A percentile compares a stretch with the other conserved stretches of the same genome.
phyloP scores from a whole-genome alignment of 2,888 invertebrate species.

The Limenitis camilla region DNA sequence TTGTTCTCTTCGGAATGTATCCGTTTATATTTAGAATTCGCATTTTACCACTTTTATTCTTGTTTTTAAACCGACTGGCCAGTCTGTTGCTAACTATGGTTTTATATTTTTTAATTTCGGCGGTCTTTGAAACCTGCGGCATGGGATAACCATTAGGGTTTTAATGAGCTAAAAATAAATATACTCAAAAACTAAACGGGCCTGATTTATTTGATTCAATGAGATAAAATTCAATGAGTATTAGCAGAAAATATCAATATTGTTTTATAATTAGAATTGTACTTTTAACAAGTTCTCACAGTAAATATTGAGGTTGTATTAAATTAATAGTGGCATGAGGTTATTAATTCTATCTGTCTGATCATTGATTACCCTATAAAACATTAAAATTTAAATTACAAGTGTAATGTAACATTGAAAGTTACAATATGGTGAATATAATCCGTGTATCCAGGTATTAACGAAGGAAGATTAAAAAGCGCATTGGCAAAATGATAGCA shows the following conservation, averaged over 20 bases:
- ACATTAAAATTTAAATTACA: slow-evolving; percentile 11
- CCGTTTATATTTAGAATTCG: slow-evolving; percentile 41
- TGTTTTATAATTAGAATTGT: not conserved
- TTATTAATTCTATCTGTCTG: slow-evolving; percentile 25
- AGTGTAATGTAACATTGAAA: slow-evolving; percentile 1
- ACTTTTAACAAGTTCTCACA: slow-evolving; percentile 9
- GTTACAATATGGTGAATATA: slow-evolving; percentile 1
- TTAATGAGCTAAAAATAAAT: not conserved
- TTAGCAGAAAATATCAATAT: not conserved
- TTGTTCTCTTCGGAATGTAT: slow-evolving; percentile 35
- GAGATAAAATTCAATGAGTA: not conserved
- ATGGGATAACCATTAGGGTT: not conserved
- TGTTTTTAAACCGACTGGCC: slow-evolving; percentile 28
- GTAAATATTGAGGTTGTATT: slow-evolving; percentile 15
- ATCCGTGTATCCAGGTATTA: slow-evolving; percentile 4
- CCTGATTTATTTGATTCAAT: slow-evolving; percentile 5
- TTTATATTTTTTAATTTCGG: slow-evolving; percentile 23
- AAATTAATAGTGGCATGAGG: slow-evolving; percentile 20
- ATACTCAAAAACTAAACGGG: slow-evolving; percentile 14
- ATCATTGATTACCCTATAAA: slow-evolving; percentile 14
- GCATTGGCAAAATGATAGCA: slow-evolving; percentile 11
- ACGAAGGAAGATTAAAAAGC: slow-evolving; percentile 16
- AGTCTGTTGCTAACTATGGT: slow-evolving; percentile 35
- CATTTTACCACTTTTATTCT: slow-evolving; percentile 34
- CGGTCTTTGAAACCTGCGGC: slow-evolving; percentile 24